Conservation (phyloP, 2,888 invertebrate genomes). For the Phaonia tiefii region DNA sequence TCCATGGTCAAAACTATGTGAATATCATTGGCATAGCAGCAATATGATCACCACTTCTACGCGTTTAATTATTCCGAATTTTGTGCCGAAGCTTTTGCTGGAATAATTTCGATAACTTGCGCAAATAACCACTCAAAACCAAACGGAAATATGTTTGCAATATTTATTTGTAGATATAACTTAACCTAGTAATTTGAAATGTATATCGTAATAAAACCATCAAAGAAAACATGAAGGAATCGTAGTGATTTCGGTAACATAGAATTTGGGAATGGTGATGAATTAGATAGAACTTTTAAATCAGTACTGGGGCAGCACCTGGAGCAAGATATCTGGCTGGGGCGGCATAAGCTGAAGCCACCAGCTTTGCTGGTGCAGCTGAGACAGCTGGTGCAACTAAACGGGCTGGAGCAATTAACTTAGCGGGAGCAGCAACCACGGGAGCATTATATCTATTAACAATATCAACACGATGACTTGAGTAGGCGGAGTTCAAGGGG, state of each 20-base stretch:
- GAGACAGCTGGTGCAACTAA: conserved; percentile 65
- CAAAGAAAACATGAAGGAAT: neutral
- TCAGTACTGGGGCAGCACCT: conserved; percentile 53
- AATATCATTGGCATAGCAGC: too few species aligned
- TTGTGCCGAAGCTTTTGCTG: too few species aligned
- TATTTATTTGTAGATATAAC: conserved; percentile 5
- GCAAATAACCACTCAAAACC: too few species aligned
- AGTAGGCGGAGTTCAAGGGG: conserved; percentile 67
- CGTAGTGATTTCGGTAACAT: neutral
- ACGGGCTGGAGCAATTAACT: conserved; percentile 57
- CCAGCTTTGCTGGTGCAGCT: conserved; percentile 48
- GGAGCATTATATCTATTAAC: conserved; percentile 73
- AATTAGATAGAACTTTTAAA: too few species aligned
- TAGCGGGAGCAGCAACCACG: conserved; percentile 56
- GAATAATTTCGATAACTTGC: too few species aligned
- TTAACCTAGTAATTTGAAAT: conserved; percentile 13
- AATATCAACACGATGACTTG: conserved; percentile 74
- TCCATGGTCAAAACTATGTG: too few species aligned
- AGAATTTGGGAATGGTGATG: neutral
- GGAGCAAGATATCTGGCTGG: conserved; percentile 64
- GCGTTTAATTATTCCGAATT: too few species aligned
- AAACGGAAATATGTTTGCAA: conserved; percentile 15
- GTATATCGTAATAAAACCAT: conserved; percentile 20
- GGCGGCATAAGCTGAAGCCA: conserved; percentile 39
- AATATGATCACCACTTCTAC: too few species aligned